These are phyloP conservation scores for Phenganax subtilis DNA, from an alignment of 92 coral and sea anemone genomes.

Conservation along the genomic window DNA sequence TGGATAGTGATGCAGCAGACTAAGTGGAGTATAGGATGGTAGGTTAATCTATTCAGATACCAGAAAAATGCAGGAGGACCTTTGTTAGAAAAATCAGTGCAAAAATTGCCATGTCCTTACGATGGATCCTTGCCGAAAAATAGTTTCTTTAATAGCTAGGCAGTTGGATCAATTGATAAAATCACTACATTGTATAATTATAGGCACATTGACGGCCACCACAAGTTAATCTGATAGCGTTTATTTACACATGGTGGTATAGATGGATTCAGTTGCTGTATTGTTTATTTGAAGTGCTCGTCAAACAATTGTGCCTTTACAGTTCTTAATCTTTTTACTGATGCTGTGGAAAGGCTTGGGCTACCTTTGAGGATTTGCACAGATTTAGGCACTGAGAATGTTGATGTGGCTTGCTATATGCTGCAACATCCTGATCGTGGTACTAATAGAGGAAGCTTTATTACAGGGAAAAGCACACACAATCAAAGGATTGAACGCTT, in stretches of 20 bases:
- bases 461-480: conserved; percentile 23
- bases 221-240: conserved; percentile 42
- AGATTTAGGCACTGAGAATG: conserved; percentile 15
- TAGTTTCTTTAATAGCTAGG: neutral
- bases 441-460: conserved; percentile 15
- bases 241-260: conserved; percentile 47
- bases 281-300: conserved; percentile 18
- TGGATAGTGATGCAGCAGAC: too few relatives aligned
- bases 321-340: conserved; percentile 4
- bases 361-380: conserved; percentile 3
- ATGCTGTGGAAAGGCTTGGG: conserved; percentile 24
- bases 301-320: conserved; percentile 17
- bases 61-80: neutral
- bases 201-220: conserved; percentile 52
- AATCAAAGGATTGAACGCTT: conserved; percentile 17
- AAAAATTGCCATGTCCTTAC: neutral
- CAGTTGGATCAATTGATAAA: neutral
- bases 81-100: conserved; percentile 3
- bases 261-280: conserved; percentile 45
- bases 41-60: too few relatives aligned
- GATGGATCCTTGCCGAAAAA: neutral
- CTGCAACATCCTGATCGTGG: conserved; percentile 25
- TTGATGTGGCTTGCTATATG: conserved; percentile 18
- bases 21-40: too few relatives aligned
- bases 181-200: neutral